Base-by-base conservation (phyloP, 1,140 invertebrate species). In the Drosophila parabipectinata region DNA sequence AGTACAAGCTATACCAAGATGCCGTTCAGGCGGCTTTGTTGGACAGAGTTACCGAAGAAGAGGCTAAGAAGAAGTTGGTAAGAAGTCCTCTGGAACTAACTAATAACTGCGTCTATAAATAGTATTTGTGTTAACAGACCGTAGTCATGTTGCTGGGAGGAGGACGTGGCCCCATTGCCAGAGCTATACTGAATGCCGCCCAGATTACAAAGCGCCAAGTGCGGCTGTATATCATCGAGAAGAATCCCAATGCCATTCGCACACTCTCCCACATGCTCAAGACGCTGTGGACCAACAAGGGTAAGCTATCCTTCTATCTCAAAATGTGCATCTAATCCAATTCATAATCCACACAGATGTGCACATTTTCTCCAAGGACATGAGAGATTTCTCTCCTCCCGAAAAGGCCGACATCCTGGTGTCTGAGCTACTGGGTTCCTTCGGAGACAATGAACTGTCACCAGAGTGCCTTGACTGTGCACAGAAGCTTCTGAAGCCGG, bases 391-490 rank as follows among this genome's bases (percentile, higher is more conserved):
- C 93, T 92, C 94, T 51, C 93, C 95, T 4, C 94, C 97, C 0
- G 96, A 97, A 81, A 95, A 96, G 84, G 98, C 98, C 1, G 99
- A 99, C 92, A 98, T 99, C 69, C 92, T 99, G 30, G 96, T 99
- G 1, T 99, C 98, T 8, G 99, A 99, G 93, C 93, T 99, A 14
- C 93, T 99, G 7, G 96, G 99, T 4, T 99, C 98, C 8, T 99
- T 99, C 94, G 98, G 98, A 15, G 98, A 99, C 92, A 99, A 99
- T 92, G 99, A 99, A 93, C 94, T 99, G 1, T 99, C 98, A 1
- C 99, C 99, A 0, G 99, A 99, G 92, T 99, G 99, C 93, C 93
- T 99, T 10, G 98, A 99, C 93, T 98, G 98, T 5, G 98, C 98
- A 10, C 95, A 98, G 79, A 94, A 95, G 44, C 96, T 98, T 74